Conservation (phyloP, 2,888 invertebrate genomes). For the Temnothorax ravouxi region DNA sequence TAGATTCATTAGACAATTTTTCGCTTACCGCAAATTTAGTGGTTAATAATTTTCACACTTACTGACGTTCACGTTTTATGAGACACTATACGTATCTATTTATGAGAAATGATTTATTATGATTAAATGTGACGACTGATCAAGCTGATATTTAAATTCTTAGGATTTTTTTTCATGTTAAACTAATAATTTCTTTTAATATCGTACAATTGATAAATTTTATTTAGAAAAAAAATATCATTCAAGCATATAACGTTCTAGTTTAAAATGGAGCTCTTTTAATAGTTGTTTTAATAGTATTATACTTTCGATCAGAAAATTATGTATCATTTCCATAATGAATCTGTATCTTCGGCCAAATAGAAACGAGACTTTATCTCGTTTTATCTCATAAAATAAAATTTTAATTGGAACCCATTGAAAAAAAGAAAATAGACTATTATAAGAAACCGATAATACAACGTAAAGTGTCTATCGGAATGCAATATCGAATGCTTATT, state of each 20-base stretch:
- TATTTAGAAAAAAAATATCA: not conserved
- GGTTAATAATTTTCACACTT: not conserved
- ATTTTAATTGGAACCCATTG: constrained; percentile 50
- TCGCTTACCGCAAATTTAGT: not conserved
- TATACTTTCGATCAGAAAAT: constrained; percentile 19
- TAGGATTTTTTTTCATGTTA: not conserved
- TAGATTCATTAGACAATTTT: not conserved
- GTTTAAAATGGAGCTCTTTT: not conserved
- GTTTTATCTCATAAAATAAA: constrained; percentile 30
- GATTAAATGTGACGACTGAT: not conserved
- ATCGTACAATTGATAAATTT: not conserved
- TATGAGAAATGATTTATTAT: not conserved
- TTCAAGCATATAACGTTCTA: not conserved
- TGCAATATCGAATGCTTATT: constrained; percentile 27
- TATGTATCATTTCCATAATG: constrained; percentile 35
- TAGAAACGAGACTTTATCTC: constrained; percentile 22
- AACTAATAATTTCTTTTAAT: not conserved
- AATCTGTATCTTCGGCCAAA: constrained; percentile 8
- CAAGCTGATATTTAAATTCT: not conserved
- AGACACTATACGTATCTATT: not conserved
- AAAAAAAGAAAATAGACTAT: constrained; percentile 42
- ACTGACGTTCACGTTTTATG: not conserved
- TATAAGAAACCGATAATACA: constrained; percentile 39
- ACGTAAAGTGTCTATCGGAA: constrained; percentile 22
- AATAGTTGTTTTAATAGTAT: constrained; percentile 17